Percentiles rank a stretch among this genome's conserved stretches.
phyloP scores from a whole-genome alignment of 2,888 invertebrate species.

The Hemithea aestivaria region DNA sequence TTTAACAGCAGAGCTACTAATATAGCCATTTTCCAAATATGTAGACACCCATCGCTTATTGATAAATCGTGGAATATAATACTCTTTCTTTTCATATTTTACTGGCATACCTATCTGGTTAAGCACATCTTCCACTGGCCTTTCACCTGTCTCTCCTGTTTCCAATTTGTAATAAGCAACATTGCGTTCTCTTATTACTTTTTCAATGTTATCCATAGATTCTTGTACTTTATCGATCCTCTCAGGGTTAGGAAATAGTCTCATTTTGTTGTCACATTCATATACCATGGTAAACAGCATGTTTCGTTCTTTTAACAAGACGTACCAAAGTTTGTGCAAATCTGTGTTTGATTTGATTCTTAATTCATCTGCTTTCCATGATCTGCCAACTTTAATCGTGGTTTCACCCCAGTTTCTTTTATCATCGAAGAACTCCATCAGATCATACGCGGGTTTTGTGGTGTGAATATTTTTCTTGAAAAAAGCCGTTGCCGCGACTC shows the following conservation, averaged over 20 bases:
- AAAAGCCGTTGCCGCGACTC: slow-evolving; percentile 23
- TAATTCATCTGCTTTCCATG: slow-evolving; percentile 94
- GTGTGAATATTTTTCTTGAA: slow-evolving; percentile 50
- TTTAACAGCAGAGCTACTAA: slow-evolving; percentile 79
- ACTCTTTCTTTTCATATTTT: slow-evolving; percentile 79
- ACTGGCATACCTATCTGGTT: slow-evolving; percentile 81
- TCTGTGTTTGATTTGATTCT: slow-evolving; percentile 96
- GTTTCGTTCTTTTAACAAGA: slow-evolving; percentile 95
- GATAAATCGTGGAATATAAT: slow-evolving; percentile 82
- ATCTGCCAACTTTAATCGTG: slow-evolving; percentile 88
- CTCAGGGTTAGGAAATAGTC: slow-evolving; percentile 93
- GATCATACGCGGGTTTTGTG: slow-evolving; percentile 60
- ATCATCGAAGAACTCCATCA: slow-evolving; percentile 95
- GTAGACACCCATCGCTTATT: slow-evolving; percentile 82
- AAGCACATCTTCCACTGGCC: slow-evolving; percentile 80
- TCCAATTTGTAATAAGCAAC: slow-evolving; percentile 93
- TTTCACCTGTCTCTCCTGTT: slow-evolving; percentile 91
- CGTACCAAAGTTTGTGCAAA: slow-evolving; percentile 97
- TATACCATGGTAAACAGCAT: slow-evolving; percentile 98
- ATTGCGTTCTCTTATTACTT: slow-evolving; percentile 95
- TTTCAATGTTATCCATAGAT: slow-evolving; percentile 96
- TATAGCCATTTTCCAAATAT: slow-evolving; percentile 73
- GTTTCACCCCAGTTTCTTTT: slow-evolving; percentile 89
- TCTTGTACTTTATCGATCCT: slow-evolving; percentile 95
- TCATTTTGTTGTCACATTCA: slow-evolving; percentile 82